Base-by-base conservation (phyloP, 2,888 invertebrate genomes). In the Agelastica alni region DNA sequence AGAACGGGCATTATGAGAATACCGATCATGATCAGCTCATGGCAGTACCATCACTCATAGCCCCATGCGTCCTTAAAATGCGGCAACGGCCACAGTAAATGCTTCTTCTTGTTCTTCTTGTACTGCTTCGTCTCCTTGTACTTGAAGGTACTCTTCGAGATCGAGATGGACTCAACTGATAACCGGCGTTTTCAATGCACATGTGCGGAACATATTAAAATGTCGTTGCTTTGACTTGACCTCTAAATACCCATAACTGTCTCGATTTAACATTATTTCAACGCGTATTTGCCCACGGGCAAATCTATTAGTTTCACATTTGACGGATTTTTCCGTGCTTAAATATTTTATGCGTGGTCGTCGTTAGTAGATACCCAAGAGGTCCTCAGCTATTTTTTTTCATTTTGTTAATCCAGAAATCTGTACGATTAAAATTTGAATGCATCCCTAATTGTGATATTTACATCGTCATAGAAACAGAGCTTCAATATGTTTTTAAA, bases 1-100 rank as follows among this genome's bases (percentile, higher is more conserved):
- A 46, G 53, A 56, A 51, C 51, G 62, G 61, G 61, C 65, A 63
- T 66, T 68, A 66, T 68, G 66, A 68, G 66, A 68, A 61, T 64
- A 61, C 59, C 64, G 65, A 66, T 66, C 67, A 66, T 67, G 67
- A 67, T 68, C 64, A 62, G 63, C 68, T 63, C 60, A 64, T 63
- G 68, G 68, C 66, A 58, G 39, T 63, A 66, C 68, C 64, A 68
- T 68, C 66, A 68, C 65, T 68, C 66, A 68, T 63, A 65, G 63
- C 63, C 63, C 53, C 60, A 58, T 61, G 58, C 60, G 65, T 65
- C 63, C 63, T 58, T 66, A 65, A 68, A 65, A 66, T 66, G 63
- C 65, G 59, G 62, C 49, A 45, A 53, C 49, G 43, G 49, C 57
- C 41, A 52, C 52, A 46, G 58, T 66, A 62, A 65, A 67, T 65